Conservation (phyloP, 2,113 vertebrate species). For the Brachypteracias leptosomus region DNA sequence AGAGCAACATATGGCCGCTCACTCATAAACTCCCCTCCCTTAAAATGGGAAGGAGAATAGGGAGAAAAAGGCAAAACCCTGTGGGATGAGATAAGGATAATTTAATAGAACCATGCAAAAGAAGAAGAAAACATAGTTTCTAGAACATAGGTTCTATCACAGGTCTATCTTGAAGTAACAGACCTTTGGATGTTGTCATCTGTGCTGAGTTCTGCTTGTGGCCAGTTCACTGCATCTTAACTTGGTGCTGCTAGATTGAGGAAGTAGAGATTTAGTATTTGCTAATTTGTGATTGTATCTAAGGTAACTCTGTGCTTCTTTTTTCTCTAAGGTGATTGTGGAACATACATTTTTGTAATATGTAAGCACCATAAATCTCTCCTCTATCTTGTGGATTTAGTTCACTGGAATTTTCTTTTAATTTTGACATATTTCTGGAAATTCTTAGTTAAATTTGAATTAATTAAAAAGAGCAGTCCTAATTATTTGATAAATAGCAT, state of each 20-base stretch:
- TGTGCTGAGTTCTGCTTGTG: not conserved
- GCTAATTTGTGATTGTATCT: not conserved
- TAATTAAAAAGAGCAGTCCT: constrained; percentile 21
- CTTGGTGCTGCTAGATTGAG: not conserved
- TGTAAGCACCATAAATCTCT: not conserved
- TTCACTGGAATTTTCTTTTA: constrained; percentile 15
- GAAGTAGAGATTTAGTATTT: not conserved
- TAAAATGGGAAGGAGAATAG: not conserved
- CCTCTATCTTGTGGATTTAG: not conserved
- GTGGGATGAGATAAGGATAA: not conserved
- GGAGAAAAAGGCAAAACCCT: not conserved
- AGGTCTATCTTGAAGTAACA: not conserved
- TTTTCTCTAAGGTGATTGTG: not conserved
- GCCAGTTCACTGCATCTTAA: fast-evolving
- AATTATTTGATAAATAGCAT: constrained; percentile 59
- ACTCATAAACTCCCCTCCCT: too few species aligned
- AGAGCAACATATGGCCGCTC: too few species aligned
- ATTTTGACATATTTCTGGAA: constrained; percentile 49
- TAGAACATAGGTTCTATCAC: not conserved
- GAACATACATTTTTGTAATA: not conserved
- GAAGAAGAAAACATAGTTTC: not conserved
- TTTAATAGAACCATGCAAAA: not conserved
- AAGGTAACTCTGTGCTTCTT: not conserved
- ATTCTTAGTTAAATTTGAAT: constrained; percentile 24
- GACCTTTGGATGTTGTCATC: not conserved